Evolutionary conservation across 2,797 vertebrate species (phyloP).

Genomic region (Gallinago nigripennis): DNA sequence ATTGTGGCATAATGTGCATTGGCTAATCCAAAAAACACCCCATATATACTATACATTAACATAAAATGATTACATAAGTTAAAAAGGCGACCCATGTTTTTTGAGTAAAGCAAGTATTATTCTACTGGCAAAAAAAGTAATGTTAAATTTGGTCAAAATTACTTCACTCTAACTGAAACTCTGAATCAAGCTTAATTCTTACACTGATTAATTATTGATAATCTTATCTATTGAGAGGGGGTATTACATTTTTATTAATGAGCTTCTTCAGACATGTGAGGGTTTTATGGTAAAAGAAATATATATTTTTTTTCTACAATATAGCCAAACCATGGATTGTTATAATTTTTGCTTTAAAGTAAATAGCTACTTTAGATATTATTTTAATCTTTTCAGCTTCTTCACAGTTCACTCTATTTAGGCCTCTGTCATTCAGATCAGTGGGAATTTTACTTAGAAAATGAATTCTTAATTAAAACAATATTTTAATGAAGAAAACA

Average conservation of each 20-base stretch:
- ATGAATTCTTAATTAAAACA: background rate
- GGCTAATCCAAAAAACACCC: background rate
- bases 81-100: background rate
- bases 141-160: background rate
- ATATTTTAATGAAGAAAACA: constrained; percentile 14
- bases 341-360: background rate
- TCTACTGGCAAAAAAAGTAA: background rate
- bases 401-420: background rate
- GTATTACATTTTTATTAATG: background rate
- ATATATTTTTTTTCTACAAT: rapidly evolving
- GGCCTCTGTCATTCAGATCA: background rate
- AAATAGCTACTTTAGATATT: background rate
- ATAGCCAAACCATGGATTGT: background rate
- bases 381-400: background rate
- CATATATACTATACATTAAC: background rate
- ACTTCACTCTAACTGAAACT: background rate
- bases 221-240: background rate
- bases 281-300: background rate
- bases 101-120: background rate
- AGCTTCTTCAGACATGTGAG: background rate
- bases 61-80: background rate
- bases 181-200: background rate
- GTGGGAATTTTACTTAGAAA: background rate
- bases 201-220: background rate
- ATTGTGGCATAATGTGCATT: background rate